Conservation (phyloP, 2,113 vertebrate genomes). For the Picathartes gymnocephalus region DNA sequence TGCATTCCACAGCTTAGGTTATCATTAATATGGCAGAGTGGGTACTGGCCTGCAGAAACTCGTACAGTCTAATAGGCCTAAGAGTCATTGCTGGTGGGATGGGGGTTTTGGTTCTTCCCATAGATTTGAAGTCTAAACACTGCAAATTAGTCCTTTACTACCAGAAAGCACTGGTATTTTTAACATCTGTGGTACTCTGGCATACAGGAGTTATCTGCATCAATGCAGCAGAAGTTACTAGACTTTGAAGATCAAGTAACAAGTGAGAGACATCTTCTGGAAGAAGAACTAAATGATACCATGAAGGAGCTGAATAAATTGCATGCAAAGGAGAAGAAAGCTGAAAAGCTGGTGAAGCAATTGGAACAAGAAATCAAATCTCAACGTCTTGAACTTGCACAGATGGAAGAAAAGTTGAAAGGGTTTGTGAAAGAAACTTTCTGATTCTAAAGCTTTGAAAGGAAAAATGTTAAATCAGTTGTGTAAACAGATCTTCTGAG, state of each 20-base stretch:
- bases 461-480: neutral
- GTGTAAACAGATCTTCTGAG: neutral
- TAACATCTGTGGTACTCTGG: neutral
- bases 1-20: neutral
- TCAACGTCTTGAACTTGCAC: constrained; percentile 36
- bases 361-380: constrained; percentile 62
- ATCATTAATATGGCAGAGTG: neutral
- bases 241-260: constrained; percentile 74
- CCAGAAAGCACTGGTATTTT: neutral
- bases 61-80: neutral
- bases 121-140: neutral
- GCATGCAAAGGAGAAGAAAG: constrained; percentile 76
- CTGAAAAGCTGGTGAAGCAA: constrained; percentile 56
- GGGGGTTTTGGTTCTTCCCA: neutral
- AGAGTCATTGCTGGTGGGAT: neutral
- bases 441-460: neutral
- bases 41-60: neutral
- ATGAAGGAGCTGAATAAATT: constrained; percentile 82
- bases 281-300: constrained; percentile 81
- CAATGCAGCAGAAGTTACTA: constrained; percentile 71
- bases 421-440: constrained; percentile 70
- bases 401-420: constrained; percentile 68
- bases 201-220: constrained; percentile 74
- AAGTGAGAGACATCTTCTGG: constrained; percentile 69
- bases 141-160: neutral